Evolutionary conservation across 2,888 invertebrate genomes (phyloP), one percentile per base, ranked within the genome.

Genomic region (Autographa gamma): DNA sequence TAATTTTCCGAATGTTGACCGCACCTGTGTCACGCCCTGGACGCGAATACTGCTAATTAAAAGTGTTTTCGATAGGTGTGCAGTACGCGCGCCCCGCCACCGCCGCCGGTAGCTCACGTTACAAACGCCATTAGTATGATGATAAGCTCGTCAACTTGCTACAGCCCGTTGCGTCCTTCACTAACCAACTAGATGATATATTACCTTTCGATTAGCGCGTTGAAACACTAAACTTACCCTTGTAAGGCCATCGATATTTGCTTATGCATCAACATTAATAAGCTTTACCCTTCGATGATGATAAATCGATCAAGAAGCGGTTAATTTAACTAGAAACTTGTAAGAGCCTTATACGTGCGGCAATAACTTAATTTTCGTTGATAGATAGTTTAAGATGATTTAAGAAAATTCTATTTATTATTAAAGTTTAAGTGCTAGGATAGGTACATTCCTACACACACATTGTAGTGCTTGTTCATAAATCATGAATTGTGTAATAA

Each of bases 1-100:
- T 95, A 95, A 93, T 95, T 93, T 93, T 89, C 91, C 91, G 89
- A 94, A 94, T 93, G 93, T 91, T 89, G 91, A 91, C 94, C 95
- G 89, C 95, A 85, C 95, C 95, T 90, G 75, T 80, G 93, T 90
- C 94, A 89, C 95, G 85, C 95, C 94, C 91, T 83, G 77, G 84
- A 85, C 82, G 84, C 85, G 85, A 86, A 86, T 86, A 81, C 73
- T 73, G 84, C 93, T 95, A 95, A 95, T 95, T 95, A 95, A 95
- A 92, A 92, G 91, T 90, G 92, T 90, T 93, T 93, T 93, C 93
- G 92, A 93, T 93, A 92, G 90, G 86, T 86, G 86, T 84, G 86
- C 87, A 84, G 81, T 82, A 81, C 70, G 63, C 43, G 70, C 71
- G 64, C 56, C 60, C 62, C 66, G 60, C 73, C 66, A 71, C 73